Evolutionary conservation across 2,797 vertebrate genomes (phyloP), one percentile per base, ranked within the genome.

Genomic region (Sciurus vulgaris): DNA sequence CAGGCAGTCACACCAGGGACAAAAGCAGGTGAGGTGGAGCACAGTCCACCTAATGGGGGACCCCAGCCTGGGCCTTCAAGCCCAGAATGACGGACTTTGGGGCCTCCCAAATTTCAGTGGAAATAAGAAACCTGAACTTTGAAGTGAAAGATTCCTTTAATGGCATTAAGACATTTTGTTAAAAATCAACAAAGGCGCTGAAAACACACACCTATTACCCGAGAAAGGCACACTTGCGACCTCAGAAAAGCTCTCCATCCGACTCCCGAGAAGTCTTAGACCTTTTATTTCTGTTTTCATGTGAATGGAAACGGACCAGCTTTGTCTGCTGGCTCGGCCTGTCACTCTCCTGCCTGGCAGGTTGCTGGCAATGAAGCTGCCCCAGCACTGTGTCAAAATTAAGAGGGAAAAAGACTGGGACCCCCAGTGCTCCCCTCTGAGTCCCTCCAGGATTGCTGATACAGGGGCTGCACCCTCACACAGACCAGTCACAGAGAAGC

Each of bases 141-240:
- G 1, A 72, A 28, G 11, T 38, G 35, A 72, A 81, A 13, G 28
- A 65, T 44, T 47, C 77, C 94, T 22, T 65, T 4, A n/a, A 11
- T 1, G 54, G 20, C 47, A 22, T 47, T 33, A 33, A 47, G 11
- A 63, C 38, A 15, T 41, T 59, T 49, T 44, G 5, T 2, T 73
- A 49, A 67, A 65, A 81, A 54, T 85, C 35, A 44, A 28, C 9
- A 24, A 15, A 54, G 63, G 13, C 7, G 1, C 18, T 14, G 33
- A 77, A 44, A 24, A 3, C 13, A 54, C 47, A 49, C 10, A 30
- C 4, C 12, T 73, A 44, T 63, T 20, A 70, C 24, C 20, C 3
- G 5, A 18, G 18, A 47, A 59, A 33, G 1, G 2, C 30, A 12
- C 0, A 0, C 12, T 13, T 69, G 20, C n/a, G 18, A 54, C 26